Evolutionary conservation across 2,888 invertebrate genomes (phyloP).

Genomic region (Epistrophe grossulariae): DNA sequence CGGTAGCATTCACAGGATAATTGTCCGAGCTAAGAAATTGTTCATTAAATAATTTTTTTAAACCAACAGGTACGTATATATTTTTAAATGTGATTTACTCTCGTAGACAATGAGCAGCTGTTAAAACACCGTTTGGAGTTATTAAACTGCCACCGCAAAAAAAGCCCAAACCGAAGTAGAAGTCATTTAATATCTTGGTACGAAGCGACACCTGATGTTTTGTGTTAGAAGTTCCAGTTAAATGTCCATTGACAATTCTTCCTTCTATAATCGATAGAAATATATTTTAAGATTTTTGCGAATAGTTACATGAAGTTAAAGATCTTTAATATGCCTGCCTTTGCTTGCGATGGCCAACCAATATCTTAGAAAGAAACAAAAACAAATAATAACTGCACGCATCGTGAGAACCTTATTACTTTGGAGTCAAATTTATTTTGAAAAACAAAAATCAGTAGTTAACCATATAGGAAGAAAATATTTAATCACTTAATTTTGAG

Average conservation of each 20-base stretch:
- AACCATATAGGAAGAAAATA: neutral
- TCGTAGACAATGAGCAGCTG: conserved; percentile 62
- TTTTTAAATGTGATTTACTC: too few relatives aligned
- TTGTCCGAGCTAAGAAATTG: neutral
- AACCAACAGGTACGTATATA: too few relatives aligned
- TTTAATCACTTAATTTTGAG: neutral
- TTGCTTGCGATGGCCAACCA: neutral
- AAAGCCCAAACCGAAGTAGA: conserved; percentile 57
- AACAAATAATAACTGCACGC: neutral
- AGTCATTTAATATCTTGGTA: conserved; percentile 11
- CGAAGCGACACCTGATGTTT: conserved; percentile 67
- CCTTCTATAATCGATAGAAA: neutral
- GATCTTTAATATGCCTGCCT: neutral
- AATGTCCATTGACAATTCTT: conserved; percentile 58
- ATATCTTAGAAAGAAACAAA: neutral
- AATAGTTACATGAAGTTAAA: neutral
- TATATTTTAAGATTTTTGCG: neutral
- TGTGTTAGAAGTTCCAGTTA: conserved; percentile 29
- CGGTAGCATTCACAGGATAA: conserved; percentile 11
- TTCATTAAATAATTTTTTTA: neutral
- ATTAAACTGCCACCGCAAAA: conserved; percentile 62
- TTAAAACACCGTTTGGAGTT: conserved; percentile 48
- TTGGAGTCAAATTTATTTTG: neutral
- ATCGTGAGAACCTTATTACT: neutral
- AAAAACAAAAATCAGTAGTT: neutral